A percentile compares a stretch with the other conserved stretches of the same genome.
phyloP scores from a whole-genome alignment of 2,888 invertebrate genomes.

The Agrochola lota region DNA sequence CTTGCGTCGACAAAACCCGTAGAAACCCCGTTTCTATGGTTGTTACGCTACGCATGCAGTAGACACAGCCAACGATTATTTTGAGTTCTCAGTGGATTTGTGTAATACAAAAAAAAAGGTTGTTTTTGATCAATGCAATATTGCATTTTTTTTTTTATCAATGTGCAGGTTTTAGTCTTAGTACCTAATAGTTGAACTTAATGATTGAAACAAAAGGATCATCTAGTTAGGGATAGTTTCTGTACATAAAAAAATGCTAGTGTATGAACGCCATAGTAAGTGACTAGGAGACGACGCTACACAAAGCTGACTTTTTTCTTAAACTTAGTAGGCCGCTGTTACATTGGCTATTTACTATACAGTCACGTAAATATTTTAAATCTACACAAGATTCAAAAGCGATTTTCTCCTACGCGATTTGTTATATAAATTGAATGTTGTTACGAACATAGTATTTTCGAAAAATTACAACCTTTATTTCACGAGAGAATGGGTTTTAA shows the following conservation, averaged over 20 bases:
- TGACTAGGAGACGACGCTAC: background rate
- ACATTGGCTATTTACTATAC: background rate
- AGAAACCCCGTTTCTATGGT: no score
- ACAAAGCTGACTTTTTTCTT: background rate
- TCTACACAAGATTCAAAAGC: background rate
- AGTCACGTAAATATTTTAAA: background rate
- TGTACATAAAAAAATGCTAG: background rate
- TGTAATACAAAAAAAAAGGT: no score
- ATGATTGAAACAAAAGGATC: background rate
- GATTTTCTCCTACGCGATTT: background rate
- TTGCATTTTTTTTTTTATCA: background rate
- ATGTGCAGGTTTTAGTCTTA: background rate
- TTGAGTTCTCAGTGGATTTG: no score
- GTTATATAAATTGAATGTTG: background rate
- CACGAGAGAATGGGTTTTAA: background rate
- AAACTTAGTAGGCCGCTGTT: background rate
- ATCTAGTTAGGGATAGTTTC: no score
- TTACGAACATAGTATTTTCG: background rate
- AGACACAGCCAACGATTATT: background rate
- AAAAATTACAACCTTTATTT: background rate
- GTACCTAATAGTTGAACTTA: background rate
- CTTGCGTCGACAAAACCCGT: no score
- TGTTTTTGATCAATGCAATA: background rate
- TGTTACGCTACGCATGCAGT: no score
- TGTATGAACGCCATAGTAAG: background rate